Percentiles rank a stretch among this genome's conserved stretches.
Evolutionary conservation across 2,113 vertebrate genomes (phyloP).

Genomic region (Trogon surrucura): DNA sequence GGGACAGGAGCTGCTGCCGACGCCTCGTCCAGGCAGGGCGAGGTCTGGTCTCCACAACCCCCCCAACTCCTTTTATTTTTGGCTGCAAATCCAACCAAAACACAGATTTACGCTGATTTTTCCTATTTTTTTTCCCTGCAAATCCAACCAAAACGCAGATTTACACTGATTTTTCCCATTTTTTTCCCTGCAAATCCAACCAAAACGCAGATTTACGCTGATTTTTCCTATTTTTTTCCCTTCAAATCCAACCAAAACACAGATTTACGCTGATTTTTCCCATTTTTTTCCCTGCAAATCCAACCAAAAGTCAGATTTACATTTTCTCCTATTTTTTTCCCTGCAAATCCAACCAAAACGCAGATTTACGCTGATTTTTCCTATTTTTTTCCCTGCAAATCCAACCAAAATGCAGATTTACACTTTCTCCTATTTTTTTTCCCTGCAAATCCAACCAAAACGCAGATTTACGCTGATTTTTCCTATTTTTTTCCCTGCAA

Average conservation of each 20-base stretch:
- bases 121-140: neutral
- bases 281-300: neutral
- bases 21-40: neutral
- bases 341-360: neutral
- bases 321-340: neutral
- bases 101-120: accelerated
- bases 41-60: constrained; percentile 50
- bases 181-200: neutral
- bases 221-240: neutral
- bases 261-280: neutral
- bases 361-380: neutral
- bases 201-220: accelerated
- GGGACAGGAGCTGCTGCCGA: constrained; percentile 51
- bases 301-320: neutral
- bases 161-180: neutral
- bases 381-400: neutral
- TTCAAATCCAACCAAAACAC: neutral
- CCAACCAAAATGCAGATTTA: neutral
- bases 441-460: neutral
- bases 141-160: neutral
- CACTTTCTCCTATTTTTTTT: neutral
- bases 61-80: neutral
- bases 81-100: neutral
- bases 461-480: accelerated
- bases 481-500: neutral